Base-by-base conservation (phyloP, 2,797 vertebrate species). In the Crypturellus tataupa region DNA sequence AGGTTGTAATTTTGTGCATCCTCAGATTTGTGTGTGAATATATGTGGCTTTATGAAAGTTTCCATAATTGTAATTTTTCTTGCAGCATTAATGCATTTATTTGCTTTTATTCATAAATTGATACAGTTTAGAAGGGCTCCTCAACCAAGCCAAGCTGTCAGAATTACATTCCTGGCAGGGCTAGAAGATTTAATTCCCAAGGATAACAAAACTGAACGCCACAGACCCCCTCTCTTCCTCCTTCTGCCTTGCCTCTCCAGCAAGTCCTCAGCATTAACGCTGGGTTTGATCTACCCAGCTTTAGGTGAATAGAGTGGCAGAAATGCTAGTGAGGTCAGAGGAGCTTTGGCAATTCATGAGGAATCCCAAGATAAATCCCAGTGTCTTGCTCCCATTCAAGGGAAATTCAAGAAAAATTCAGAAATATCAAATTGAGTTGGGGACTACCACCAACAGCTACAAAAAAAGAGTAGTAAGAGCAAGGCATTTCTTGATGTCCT, bases 1-100 rank as follows among this genome's bases (percentile, higher is more conserved):
- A 84, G 77, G 46, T 80, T 92, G 78, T 90, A 92, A 95, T 95
- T 94, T 92, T 85, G 60, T 70, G 73, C 6, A 8, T 84, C 58
- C 62, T 90, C 71, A 89, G 75, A 77, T 89, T 88, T 88, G 68
- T 89, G 56, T 87, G 80, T 3, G 65, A 94, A 85, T 95, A 80
- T 90, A 51, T 1, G 3, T 0, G 1, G 49, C 70, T 95, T 91
- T 93, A 90, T 88, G 85, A 91, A 85, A 87, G 62, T 90, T 95
- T 90, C 88, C 64, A 89, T 59, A 71, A 42, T 24, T 63, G 31
- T 29, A 88, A 71, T 82, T 90, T 94, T 94, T 95, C 93, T 75
- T 71, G 64, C 46, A 60, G 78, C 71, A 29, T 92, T 90, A 94
- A 80, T 60, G 70, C 2, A 68, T 86, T 88, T 91, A 58, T 88